Evolutionary conservation across 2,888 invertebrate species (phyloP), one percentile per base, ranked within the genome.

Genomic region (Gibbula magus): DNA sequence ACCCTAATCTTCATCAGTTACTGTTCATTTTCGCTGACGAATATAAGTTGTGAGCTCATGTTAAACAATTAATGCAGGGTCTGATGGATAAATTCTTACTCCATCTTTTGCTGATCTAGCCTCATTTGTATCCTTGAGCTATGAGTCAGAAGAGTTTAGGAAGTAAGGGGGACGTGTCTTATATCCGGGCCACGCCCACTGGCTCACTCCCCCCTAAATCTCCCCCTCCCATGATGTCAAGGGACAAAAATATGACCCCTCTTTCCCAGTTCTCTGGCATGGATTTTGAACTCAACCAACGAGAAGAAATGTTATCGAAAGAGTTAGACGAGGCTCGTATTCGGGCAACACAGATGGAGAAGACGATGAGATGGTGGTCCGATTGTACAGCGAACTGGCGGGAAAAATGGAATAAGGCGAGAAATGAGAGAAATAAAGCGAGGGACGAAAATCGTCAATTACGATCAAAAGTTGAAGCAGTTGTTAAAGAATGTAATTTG

Each of bases 361-460:
- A 99, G 93, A 99, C 99, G 0, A 99, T 99, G 98, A 86, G 98
- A 81, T 99, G 99, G 99, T 99, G 96, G 99, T 98, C 97, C 77
- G 99, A 99, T 93, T 99, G 99, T 92, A 99, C 99, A 0, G 97
- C 98, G 0, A 97, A 97, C 92, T 98, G 98, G 98, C 94, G 97
- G 52, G 97, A 97, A 92, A 99, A 99, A 91, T 99, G 99, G 99
- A 97, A 96, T 94, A 95, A 98, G 94, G 96, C 96, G 88, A 95
- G 98, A 78, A 90, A 91, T 91, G 99, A 99, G 93, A 94, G 98
- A 32, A 99, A 99, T 92, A 96, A 97, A 91, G 96, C 98, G 0
- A 94, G 98, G 54, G 98, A 98, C 88, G 98, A 98, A 93, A 95
- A 96, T 0, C 96, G 97, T 92, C 95, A 96, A 86, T 92, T 97